Evolutionary conservation across 2,888 invertebrate genomes (phyloP).

Genomic region (Arrhopalites spinosus): DNA sequence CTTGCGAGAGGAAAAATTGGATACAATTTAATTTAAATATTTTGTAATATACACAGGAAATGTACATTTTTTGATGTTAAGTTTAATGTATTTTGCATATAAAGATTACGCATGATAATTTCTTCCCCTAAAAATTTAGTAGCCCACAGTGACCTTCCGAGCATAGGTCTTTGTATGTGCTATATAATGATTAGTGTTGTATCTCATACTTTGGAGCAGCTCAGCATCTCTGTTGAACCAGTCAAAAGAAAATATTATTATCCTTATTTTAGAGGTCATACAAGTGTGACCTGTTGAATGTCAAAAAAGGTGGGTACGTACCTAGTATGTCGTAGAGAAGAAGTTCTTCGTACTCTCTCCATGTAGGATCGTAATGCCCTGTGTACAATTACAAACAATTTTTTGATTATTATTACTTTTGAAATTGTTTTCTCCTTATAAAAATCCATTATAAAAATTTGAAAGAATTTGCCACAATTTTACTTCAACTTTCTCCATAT

Average conservation of each 20-base stretch:
- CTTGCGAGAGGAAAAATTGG: background rate
- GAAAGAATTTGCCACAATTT: no score
- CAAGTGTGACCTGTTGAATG: no score
- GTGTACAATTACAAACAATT: no score
- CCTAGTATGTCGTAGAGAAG: constrained; percentile 41
- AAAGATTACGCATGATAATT: background rate
- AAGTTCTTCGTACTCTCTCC: constrained; percentile 48
- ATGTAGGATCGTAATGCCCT: constrained; percentile 51
- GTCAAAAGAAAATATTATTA: no score
- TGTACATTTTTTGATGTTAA: background rate
- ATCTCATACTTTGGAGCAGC: constrained; percentile 49
- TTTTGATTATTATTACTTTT: no score
- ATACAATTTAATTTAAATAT: background rate
- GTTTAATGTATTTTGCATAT: no score
- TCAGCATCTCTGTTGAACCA: constrained; percentile 42
- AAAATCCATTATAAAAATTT: no score
- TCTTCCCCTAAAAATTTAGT: constrained; percentile 14
- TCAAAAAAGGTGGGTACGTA: no score
- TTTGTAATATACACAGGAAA: constrained; percentile 9
- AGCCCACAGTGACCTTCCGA: constrained; percentile 33
- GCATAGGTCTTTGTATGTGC: constrained; percentile 54
- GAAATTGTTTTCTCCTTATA: no score
- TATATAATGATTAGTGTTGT: constrained; percentile 51
- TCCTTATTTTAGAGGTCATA: no score
- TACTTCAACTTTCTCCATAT: no score